Conservation (phyloP, 1,140 invertebrate genomes). For the Meloidogyne floridensis region DNA sequence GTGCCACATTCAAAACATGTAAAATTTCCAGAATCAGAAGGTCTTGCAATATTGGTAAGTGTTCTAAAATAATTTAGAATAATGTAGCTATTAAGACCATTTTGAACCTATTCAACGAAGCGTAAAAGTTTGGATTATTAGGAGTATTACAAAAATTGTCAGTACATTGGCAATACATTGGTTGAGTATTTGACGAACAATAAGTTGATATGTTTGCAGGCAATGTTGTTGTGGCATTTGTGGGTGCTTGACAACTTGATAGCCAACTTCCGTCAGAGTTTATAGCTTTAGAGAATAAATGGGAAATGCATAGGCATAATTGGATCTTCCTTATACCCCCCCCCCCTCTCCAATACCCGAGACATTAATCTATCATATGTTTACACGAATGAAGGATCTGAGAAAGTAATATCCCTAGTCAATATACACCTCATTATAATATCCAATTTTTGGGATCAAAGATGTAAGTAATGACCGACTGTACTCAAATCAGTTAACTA, state of each 20-base stretch:
- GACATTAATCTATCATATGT: too few relatives aligned
- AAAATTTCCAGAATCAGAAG: constrained; percentile 20
- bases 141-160: constrained; percentile 29
- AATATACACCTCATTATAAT: too few relatives aligned
- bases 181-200: constrained; percentile 11
- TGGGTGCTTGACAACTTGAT: constrained; percentile 9
- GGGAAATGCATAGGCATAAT: background rate
- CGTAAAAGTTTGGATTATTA: constrained; percentile 14
- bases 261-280: background rate
- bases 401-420: too few relatives aligned
- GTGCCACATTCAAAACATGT: constrained; percentile 27
- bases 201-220: background rate
- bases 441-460: too few relatives aligned
- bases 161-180: constrained; percentile 14
- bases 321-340: too few relatives aligned
- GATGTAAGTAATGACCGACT: background rate
- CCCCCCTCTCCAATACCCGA: too few relatives aligned
- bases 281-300: background rate
- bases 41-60: constrained; percentile 15
- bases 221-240: background rate
- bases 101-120: constrained; percentile 16
- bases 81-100: background rate
- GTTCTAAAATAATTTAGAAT: constrained; percentile 4
- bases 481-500: background rate
- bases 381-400: too few relatives aligned